Percentiles rank a stretch among this genome's conserved stretches.
Conservation (phyloP, 2,888 invertebrate genomes). For the Panorpa germanica region DNA sequence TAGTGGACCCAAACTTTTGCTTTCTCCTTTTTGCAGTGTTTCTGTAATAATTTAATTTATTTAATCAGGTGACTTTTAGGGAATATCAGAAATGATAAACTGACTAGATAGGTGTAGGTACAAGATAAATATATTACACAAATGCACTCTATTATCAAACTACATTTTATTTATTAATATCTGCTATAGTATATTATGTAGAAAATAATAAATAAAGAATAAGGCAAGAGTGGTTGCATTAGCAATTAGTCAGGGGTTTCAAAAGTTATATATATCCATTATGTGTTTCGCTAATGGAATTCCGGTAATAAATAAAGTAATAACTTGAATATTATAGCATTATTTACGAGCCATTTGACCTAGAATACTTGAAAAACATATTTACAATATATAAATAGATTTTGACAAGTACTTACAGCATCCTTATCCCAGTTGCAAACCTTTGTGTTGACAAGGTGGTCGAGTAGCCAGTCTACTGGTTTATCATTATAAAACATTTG, state of each 20-base stretch:
- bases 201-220: too few species aligned
- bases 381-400: conserved; percentile 6
- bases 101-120: background rate
- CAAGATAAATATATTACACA: background rate
- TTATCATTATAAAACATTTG: conserved; percentile 91
- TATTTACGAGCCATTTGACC: too few species aligned
- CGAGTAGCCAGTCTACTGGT: conserved; percentile 92
- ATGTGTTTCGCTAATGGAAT: too few species aligned
- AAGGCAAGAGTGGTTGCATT: too few species aligned
- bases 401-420: conserved; percentile 30
- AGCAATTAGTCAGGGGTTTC: too few species aligned
- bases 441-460: conserved; percentile 73
- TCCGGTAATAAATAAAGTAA: too few species aligned
- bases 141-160: background rate
- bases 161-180: background rate
- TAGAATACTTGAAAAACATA: conserved; percentile 9
- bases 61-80: background rate
- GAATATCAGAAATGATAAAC: conserved; percentile 1
- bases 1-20: conserved; percentile 66
- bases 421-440: conserved; percentile 71
- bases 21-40: conserved; percentile 63
- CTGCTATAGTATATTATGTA: background rate
- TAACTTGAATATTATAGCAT: conserved; percentile 9
- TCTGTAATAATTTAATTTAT: conserved; percentile 32
- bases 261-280: too few species aligned